Base-by-base conservation (phyloP, 2,113 vertebrate genomes). In the Equus przewalskii region DNA sequence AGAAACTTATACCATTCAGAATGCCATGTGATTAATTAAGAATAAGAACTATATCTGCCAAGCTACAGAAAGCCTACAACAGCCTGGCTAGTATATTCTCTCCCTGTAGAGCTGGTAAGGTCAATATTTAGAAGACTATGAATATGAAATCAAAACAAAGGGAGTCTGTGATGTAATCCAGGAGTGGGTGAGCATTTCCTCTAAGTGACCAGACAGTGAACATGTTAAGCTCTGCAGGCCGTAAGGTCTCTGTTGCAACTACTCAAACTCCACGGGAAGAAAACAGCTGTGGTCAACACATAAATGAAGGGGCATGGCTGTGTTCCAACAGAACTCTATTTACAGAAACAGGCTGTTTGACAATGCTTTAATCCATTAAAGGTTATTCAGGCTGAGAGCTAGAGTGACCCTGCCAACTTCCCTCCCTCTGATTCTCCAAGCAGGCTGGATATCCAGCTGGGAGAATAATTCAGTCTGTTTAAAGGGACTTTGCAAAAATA, bases 111-210 rank as follows among this genome's bases (percentile, higher is more conserved):
- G 89, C 26, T 67, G 54, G 41, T 75, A 89, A 67, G 9, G 41
- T 58, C 67, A 94, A 0, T 58, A 96, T 21, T 97, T 44, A 81
- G 21, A 76, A 80, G 33, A 81, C 65, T 69, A 83, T 79, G 21
- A 95, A 28, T 64, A 95, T n/a, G 70, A 91, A 96, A 76, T 87
- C 3, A 96, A 94, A 90, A 58, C 21, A 86, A 87, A 41, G n/a
- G 24, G 36, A 73, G 21, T 83, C 44, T 8, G 86, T 60, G 3
- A 92, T 73, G 64, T 9, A 72, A 76, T 67, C 46, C 26, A 86
- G 28, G 13, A n/a, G 26, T 79, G 21, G 72, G 16, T 44, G 54
- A 60, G 80, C 7, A 5, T 46, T 82, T 97, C 75, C 69, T 80
- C 2, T 64, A 44, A 85, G 89, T 41, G 14, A 79, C 33, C 16